Base-by-base conservation (phyloP, 2,888 invertebrate species). In the Thymelicus sylvestris region DNA sequence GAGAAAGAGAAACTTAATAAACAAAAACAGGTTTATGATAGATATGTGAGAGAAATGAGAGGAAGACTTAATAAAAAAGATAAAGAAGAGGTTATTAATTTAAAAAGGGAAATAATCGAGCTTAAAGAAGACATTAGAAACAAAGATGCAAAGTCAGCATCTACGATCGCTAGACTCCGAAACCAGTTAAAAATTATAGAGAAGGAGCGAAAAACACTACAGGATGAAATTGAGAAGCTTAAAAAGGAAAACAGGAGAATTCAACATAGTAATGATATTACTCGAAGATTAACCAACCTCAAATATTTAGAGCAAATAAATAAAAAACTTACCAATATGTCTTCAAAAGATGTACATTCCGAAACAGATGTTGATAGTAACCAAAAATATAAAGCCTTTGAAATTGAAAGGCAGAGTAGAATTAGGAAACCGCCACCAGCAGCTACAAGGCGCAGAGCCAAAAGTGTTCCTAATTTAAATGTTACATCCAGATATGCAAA, bases 301-400 rank as follows among this genome's bases (percentile, higher is more conserved):
- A 96, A 96, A 91, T 95, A 97, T 86, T 92, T 97, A 74, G 96
- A 96, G 79, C 96, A 96, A 86, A 97, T 97, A 47, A 97, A 96
- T 82, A 95, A 95, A 71, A 93, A 93, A 77, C 82, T 93, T 47
- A 79, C 83, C 12, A 79, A 83, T 47, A 89, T 90, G 80, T 79
- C 86, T n/a, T 75, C 83, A 52, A 90, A 86, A 79, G 87, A 88
- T 52, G 78, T 83, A 47, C 82, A 78, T 66, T 81, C 89, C 24
- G 87, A 88, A 78, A 78, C 88, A 38, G 77, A 81, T 57, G 39
- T 83, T 44, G 87, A 86, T 70, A 76, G 75, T 48, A 84, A 92
- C 76, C 75, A 84, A 8, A 92, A 93, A 81, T 92, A 91, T 74
- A 92, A 91, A 81, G 82, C 87, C 15, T 89, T 86, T 83, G 91